Evolutionary conservation across 1,140 invertebrate species (phyloP), one percentile per base, ranked within the genome.

Genomic region (Uloborus diversus): DNA sequence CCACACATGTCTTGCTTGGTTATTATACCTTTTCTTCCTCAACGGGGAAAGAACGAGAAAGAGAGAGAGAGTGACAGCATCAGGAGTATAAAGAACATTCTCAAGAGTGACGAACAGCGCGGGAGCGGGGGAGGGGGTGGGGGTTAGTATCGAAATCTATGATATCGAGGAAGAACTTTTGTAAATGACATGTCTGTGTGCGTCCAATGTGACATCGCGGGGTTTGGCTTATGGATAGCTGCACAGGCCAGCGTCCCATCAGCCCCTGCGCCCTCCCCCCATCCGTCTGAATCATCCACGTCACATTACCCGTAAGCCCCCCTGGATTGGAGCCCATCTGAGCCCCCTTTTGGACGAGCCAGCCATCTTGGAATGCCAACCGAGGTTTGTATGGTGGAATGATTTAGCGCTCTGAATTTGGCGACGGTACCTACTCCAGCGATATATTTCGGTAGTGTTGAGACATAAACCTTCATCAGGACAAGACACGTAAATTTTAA

Each of bases 281-380:
- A 65, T 78, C 73, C 53, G 23, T 78, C 73, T 78, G 73, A 78
- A 78, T 78, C 73, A 78, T 78, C 73, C 73, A 78, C 73, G 73
- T 78, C 61, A 78, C 73, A 78, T 78, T 78, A 78, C 73, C 73
- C 73, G 66, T 78, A 78, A 78, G 73, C 73, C 73, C 70, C n/a
- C 61, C 49, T n/a, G 73, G 73, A 78, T 78, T 78, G 73, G 66
- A 78, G 73, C 73, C 73, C 73, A 78, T 78, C 73, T 78, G 73
- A 78, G 73, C 73, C 73, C 70, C 73, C 47, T n/a, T n/a, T n/a
- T 56, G 73, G 61, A 65, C 73, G 73, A 59, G 51, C 37, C 57
- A 64, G 59, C 68, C 70, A 62, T 73, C 70, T 73, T 65, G 71
- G 71, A 64, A 47, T 28, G 37, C 47, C 17, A 9, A 0, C 14